These are phyloP conservation scores for Sarotherodon lohbergeri DNA, from an alignment of 2,113 vertebrate genomes.

Conservation along the genomic window DNA sequence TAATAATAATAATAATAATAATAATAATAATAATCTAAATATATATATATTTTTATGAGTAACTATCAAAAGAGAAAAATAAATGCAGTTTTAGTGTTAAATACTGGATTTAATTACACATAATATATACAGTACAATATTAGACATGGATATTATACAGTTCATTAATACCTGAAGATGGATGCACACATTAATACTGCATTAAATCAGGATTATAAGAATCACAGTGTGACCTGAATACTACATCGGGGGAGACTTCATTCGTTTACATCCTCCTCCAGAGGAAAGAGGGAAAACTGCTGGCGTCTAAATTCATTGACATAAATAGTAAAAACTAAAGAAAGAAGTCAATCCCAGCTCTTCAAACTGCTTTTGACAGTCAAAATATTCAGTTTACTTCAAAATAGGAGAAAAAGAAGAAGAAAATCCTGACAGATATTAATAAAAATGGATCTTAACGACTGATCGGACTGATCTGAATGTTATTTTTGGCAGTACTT, in stretches of 20 bases:
- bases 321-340: not conserved
- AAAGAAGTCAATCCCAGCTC: not conserved
- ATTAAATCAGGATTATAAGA: not conserved
- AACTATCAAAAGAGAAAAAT: not conserved
- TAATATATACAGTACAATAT: not conserved
- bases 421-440: not conserved
- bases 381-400: not conserved
- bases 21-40: not conserved
- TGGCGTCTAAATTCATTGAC: not conserved
- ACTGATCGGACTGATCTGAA: not conserved
- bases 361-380: not conserved
- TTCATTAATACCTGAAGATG: not conserved
- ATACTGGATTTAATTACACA: not conserved
- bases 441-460: fast-evolving
- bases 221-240: not conserved
- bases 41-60: fast-evolving
- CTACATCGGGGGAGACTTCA: fast-evolving
- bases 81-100: not conserved
- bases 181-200: not conserved
- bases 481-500: fast-evolving
- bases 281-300: not conserved
- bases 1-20: no score
- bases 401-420: not conserved
- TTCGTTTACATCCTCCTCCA: not conserved
- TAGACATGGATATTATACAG: not conserved